A percentile compares a stretch with the other conserved stretches of the same genome.
phyloP scores from a whole-genome alignment of 1,140 invertebrate species.

The Leguminivora glycinivorella region DNA sequence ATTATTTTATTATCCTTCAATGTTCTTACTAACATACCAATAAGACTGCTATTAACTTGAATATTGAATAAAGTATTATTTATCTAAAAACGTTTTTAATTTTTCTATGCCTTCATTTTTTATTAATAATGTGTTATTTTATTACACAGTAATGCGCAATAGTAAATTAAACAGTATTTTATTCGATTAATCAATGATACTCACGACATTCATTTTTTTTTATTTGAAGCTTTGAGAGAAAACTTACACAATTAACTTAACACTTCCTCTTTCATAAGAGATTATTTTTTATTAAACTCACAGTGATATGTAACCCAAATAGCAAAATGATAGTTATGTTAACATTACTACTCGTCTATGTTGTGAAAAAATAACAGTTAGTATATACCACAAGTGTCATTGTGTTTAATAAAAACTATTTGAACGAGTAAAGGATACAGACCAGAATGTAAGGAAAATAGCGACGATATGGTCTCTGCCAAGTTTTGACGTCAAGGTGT shows the following conservation, averaged over 20 bases:
- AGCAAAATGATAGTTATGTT: background rate
- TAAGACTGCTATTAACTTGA: constrained; percentile 42
- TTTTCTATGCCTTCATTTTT: constrained; percentile 43
- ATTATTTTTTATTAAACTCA: background rate
- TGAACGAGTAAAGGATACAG: no score
- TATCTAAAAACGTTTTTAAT: constrained; percentile 56
- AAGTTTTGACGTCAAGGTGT: background rate
- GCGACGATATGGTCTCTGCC: background rate
- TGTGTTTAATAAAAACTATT: no score
- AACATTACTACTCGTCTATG: background rate
- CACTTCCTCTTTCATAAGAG: background rate
- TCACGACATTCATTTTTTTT: no score
- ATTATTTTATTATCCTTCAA: background rate
- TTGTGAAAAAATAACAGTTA: no score
- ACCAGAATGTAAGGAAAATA: background rate
- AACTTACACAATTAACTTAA: background rate
- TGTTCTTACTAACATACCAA: constrained; percentile 42
- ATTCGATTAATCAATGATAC: no score
- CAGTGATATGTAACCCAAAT: background rate
- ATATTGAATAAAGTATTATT: constrained; percentile 64
- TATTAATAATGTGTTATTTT: background rate
- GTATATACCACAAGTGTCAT: no score
- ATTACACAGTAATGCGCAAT: no score
- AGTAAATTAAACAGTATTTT: no score
- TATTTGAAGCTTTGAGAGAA: no score